Conservation (phyloP, 1,140 invertebrate species). For the Trinorchestia longiramus region DNA sequence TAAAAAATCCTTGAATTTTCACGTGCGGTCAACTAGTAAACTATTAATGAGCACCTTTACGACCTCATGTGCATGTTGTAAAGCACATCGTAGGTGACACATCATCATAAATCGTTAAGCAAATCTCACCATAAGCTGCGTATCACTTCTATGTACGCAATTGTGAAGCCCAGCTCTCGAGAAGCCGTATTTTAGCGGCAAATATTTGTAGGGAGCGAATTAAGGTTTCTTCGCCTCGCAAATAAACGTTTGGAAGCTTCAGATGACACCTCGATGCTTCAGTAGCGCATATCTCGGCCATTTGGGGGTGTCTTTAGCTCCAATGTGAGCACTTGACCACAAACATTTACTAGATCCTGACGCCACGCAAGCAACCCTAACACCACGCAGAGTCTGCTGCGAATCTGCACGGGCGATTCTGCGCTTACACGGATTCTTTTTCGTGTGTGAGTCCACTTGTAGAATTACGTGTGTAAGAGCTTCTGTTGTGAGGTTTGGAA, state of each 20-base stretch:
- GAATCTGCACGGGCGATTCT: not conserved
- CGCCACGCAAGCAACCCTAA: too few relatives aligned
- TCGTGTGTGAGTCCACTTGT: too few relatives aligned
- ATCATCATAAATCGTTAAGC: not conserved
- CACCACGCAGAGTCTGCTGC: not conserved
- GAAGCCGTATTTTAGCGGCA: not conserved
- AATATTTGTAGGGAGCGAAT: conserved; percentile 45
- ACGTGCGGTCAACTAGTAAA: too few relatives aligned
- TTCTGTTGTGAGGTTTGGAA: too few relatives aligned
- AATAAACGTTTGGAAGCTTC: conserved; percentile 40
- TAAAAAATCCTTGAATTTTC: too few relatives aligned
- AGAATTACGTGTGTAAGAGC: too few relatives aligned
- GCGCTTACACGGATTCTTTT: too few relatives aligned
- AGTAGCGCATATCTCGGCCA: conserved; percentile 47
- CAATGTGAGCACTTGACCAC: not conserved
- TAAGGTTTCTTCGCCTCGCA: conserved; percentile 51
- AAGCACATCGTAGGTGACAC: too few relatives aligned
- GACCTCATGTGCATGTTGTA: too few relatives aligned
- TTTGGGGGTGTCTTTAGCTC: conserved; percentile 47
- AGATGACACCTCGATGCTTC: conserved; percentile 23
- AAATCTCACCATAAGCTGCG: not conserved
- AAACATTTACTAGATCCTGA: conserved; percentile 22
- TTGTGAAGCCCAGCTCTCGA: not conserved
- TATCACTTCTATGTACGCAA: not conserved
- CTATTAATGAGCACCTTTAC: too few relatives aligned